Base-by-base conservation (phyloP, 1,140 invertebrate genomes). In the Trachymyrmex septentrionalis region DNA sequence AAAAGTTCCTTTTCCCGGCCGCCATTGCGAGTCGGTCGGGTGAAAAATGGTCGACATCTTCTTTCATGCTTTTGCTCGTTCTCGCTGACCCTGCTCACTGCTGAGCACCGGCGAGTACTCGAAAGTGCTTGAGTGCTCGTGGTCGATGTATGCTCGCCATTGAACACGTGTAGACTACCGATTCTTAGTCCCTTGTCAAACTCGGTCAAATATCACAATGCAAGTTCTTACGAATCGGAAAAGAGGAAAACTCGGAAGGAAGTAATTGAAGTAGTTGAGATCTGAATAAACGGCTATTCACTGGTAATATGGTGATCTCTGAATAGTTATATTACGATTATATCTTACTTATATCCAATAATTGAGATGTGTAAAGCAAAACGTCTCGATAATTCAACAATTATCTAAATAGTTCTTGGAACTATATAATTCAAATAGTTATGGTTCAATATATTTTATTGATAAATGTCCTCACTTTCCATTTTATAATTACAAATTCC, bases 31-130 rank as follows among this genome's bases (percentile, higher is more conserved):
- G 61, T 75, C 72, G 69, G 53, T 50, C 86, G 53, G 53, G 38
- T 91, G 90, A 91, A 91, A 91, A 91, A 91, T 91, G 90, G 86
- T 85, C 76, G 44, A 72, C 71, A 71, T 88, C 69, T 72, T 73
- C 76, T 80, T 59, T 78, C 73, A 63, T 80, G 55, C 57, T 59
- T 66, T 59, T 44, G 34, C 50, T 55, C 27, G 55, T 66, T 66
- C 76, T 24, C 69, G 16, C 72, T 71, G 67, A 24, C 59, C 24
- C 86, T 71, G 21, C n/a, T 16, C 59, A n/a, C 86, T 76, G 21
- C n/a, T 16, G 14, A 75, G 21, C 59, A 19, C 53, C 53, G 21
- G 16, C 12, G 66, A 34, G 27, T 53, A 19, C 21, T 14, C 10
- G 27, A 30, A 57, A 57, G 73, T 61, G 69, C 59, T 88, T 21